Percentiles rank a stretch among this genome's conserved stretches.
phyloP scores from a whole-genome alignment of 2,888 invertebrate species.

The Meloe dianella region DNA sequence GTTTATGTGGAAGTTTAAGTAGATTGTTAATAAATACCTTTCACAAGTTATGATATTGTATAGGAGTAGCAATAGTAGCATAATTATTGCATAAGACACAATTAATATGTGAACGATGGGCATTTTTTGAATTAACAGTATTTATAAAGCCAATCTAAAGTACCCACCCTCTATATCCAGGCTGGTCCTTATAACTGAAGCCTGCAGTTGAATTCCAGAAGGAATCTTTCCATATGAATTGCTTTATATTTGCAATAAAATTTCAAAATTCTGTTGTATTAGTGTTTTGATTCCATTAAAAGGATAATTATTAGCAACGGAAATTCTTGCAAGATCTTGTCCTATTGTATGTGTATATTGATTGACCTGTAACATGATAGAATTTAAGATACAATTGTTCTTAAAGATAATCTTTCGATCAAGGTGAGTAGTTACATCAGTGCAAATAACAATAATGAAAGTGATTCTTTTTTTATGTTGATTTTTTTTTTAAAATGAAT shows the following conservation, averaged over 20 bases:
- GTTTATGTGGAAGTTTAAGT: background rate
- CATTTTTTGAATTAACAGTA: background rate
- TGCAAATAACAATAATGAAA: background rate
- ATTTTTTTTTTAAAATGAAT: background rate
- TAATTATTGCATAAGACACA: background rate
- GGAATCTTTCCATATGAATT: no score
- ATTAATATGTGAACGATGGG: background rate
- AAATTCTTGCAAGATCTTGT: constrained; percentile 28
- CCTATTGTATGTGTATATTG: constrained; percentile 30
- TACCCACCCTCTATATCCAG: no score
- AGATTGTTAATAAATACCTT: background rate
- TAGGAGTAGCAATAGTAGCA: background rate
- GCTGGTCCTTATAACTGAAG: no score
- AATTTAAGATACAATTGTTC: constrained; percentile 27
- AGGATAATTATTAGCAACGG: constrained; percentile 15
- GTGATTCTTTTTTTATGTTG: background rate
- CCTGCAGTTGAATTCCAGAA: no score
- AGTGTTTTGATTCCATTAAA: constrained; percentile 8
- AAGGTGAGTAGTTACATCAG: constrained; percentile 17
- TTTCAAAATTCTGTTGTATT: background rate
- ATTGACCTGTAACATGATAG: constrained; percentile 20
- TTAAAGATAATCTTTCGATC: constrained; percentile 22
- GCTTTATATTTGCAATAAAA: background rate
- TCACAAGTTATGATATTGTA: background rate
- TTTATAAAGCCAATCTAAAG: no score